A percentile compares a stretch with the other conserved stretches of the same genome.
Conservation (phyloP, 2,113 vertebrate species). For the Hylia prasina region DNA sequence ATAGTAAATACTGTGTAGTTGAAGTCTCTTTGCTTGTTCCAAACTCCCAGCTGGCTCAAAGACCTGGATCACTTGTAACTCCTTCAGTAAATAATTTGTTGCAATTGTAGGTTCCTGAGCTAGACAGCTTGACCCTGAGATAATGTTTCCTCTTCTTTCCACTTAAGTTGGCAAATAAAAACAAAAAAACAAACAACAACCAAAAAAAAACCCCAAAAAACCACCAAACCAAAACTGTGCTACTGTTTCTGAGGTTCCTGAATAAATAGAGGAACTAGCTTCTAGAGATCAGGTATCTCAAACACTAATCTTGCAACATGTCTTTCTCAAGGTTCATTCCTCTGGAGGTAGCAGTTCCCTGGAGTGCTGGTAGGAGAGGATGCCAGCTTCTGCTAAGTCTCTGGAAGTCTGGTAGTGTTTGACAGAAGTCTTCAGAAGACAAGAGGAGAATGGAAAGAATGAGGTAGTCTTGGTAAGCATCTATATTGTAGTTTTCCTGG, state of each 20-base stretch:
- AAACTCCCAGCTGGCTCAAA: rapidly evolving
- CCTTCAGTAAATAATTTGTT: not conserved
- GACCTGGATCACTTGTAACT: not conserved
- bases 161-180: not conserved
- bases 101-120: not conserved
- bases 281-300: not conserved
- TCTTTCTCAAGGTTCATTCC: not conserved
- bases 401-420: not conserved
- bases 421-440: not conserved
- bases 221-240: not conserved
- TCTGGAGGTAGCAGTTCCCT: not conserved
- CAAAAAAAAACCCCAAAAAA: not conserved
- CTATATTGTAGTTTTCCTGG: not conserved
- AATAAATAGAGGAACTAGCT: not conserved
- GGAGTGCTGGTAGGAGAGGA: not conserved
- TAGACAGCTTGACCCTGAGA: not conserved
- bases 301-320: not conserved
- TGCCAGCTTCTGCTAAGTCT: not conserved
- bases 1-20: not conserved
- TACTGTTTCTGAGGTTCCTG: not conserved
- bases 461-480: not conserved
- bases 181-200: too few species aligned
- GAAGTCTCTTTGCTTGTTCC: not conserved
- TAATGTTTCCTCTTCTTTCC: not conserved
- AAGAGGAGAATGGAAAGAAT: not conserved